A percentile compares a stretch with the other conserved stretches of the same genome.
These are phyloP conservation scores for Mormyrus iriodes DNA, from an alignment of 2,113 vertebrate species.

Conservation along the genomic window DNA sequence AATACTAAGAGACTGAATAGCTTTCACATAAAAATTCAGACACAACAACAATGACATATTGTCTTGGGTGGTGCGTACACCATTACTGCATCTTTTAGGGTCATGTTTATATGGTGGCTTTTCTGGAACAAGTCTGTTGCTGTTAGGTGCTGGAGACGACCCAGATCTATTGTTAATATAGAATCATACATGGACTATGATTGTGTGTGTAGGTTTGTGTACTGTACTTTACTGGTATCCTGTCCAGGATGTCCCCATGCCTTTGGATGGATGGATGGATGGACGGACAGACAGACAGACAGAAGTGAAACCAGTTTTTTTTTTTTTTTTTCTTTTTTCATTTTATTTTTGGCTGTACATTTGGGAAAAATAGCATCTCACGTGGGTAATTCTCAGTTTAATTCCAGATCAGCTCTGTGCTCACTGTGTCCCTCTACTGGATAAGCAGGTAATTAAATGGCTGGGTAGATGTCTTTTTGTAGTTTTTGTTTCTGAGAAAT, in stretches of 20 bases:
- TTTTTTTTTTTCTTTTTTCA: too few relatives aligned
- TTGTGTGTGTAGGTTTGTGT: background rate
- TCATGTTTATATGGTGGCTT: too few relatives aligned
- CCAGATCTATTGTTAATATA: background rate
- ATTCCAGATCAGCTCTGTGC: background rate
- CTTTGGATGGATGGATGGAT: background rate
- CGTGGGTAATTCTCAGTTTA: background rate
- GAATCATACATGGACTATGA: background rate
- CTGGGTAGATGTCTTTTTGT: background rate
- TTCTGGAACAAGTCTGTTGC: background rate
- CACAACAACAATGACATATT: background rate
- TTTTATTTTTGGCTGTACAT: background rate
- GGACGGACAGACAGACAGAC: background rate
- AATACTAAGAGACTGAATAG: background rate
- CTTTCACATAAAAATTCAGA: background rate
- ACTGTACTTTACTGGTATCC: background rate
- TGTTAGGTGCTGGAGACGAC: background rate
- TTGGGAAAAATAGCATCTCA: background rate
- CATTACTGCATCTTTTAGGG: background rate
- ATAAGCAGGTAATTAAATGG: background rate
- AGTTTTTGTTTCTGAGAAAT: background rate
- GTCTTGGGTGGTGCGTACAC: background rate
- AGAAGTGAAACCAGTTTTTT: background rate
- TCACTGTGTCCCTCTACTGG: background rate
- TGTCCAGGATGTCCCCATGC: background rate